phyloP scores from a whole-genome alignment of 2,113 vertebrate genomes.

The Jacana jacana region DNA sequence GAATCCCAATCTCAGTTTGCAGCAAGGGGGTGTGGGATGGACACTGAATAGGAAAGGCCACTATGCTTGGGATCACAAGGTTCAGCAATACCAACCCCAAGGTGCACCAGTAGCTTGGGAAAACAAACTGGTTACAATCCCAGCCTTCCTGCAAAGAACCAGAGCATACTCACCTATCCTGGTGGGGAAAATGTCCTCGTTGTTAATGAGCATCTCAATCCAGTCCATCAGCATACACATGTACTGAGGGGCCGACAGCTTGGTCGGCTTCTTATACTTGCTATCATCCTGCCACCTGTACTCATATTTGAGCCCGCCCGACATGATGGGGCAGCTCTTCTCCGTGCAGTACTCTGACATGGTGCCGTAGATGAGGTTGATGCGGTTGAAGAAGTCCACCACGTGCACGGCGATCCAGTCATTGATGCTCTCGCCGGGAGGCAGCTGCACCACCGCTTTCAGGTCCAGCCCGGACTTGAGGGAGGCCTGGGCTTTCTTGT shows the following conservation, averaged over 20 bases:
- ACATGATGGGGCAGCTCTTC: conserved; percentile 93
- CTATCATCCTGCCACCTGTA: conserved; percentile 96
- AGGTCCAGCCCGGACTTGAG: conserved; percentile 95
- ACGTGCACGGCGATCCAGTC: conserved; percentile 97
- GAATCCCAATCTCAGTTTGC: background rate
- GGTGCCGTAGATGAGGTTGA: conserved; percentile 98
- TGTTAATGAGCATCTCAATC: conserved; percentile 95
- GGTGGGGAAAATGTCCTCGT: conserved; percentile 94
- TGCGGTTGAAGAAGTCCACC: conserved; percentile 98
- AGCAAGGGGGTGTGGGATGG: background rate
- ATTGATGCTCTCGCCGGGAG: conserved; percentile 87
- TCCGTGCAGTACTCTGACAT: conserved; percentile 93
- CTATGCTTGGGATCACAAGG: fast-evolving
- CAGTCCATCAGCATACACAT: conserved; percentile 98
- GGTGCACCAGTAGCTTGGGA: background rate
- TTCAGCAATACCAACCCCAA: background rate
- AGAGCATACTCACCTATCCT: conserved; percentile 85
- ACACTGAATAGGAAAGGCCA: background rate
- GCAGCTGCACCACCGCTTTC: conserved; percentile 91
- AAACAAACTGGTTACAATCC: background rate
- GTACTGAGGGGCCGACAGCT: conserved; percentile 90
- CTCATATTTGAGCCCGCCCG: conserved; percentile 91
- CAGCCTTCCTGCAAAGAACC: fast-evolving
- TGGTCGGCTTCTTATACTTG: conserved; percentile 91
- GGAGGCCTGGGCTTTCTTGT: conserved; percentile 96